These are phyloP conservation scores for Serilophus lunatus DNA, from an alignment of 2,113 vertebrate species.

Conservation along the genomic window DNA sequence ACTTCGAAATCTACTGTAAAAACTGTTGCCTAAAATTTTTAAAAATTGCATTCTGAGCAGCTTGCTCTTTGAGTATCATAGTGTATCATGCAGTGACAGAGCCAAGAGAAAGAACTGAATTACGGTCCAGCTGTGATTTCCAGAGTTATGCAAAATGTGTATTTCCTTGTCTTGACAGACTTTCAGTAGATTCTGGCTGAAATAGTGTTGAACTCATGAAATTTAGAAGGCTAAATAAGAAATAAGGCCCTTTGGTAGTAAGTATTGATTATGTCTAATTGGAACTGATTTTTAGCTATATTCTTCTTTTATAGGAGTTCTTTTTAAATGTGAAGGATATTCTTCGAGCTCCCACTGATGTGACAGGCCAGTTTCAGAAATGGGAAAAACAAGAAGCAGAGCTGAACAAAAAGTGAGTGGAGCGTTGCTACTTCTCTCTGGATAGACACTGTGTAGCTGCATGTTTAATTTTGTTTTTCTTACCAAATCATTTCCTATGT, in stretches of 20 bases:
- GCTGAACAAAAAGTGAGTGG: conserved; percentile 82
- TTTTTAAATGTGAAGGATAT: conserved; percentile 96
- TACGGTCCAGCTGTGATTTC: background rate
- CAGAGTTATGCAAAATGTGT: background rate
- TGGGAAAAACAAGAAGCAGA: conserved; percentile 86
- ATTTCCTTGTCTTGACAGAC: background rate
- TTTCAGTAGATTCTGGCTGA: background rate
- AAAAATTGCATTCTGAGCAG: background rate
- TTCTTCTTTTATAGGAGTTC: conserved; percentile 82
- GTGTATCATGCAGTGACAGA: background rate
- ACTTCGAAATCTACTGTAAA: background rate
- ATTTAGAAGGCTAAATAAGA: background rate
- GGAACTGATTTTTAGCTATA: background rate
- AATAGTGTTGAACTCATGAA: background rate
- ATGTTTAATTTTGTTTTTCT: background rate
- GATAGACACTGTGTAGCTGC: background rate
- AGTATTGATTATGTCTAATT: background rate
- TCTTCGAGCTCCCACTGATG: conserved; percentile 80
- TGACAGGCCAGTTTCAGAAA: conserved; percentile 88
- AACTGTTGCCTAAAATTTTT: background rate
- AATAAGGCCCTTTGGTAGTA: background rate
- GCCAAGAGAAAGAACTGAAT: background rate
- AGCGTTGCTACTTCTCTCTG: background rate
- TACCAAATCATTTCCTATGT: background rate
- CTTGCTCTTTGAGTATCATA: background rate